phyloP scores from a whole-genome alignment of 2,888 invertebrate genomes.

The Podabrus alpinus region DNA sequence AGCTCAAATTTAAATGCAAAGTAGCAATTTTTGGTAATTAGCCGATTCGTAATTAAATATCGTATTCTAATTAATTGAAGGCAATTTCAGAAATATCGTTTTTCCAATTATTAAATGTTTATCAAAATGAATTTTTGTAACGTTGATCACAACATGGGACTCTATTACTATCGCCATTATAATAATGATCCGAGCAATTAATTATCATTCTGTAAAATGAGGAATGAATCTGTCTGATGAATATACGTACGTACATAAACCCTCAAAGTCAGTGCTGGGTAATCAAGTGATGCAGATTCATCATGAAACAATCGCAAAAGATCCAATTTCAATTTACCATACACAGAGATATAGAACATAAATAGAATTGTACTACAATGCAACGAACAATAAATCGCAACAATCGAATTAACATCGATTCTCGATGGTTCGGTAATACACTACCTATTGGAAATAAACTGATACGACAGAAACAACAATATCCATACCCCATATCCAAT shows the following conservation, averaged over 20 bases:
- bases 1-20: neutral
- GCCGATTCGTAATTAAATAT: neutral
- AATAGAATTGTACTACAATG: neutral
- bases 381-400: neutral
- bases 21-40: neutral
- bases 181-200: neutral
- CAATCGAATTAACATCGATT: neutral
- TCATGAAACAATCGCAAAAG: slow-evolving; percentile 12
- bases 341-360: neutral
- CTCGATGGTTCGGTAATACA: neutral
- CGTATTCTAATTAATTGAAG: neutral
- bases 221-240: neutral
- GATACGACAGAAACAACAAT: neutral
- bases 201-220: neutral
- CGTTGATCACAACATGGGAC: neutral
- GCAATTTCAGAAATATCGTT: neutral
- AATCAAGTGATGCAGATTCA: slow-evolving; percentile 7
- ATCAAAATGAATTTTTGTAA: neutral
- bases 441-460: neutral
- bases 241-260: neutral
- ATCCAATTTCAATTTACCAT: slow-evolving; percentile 9
- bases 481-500: neutral
- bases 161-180: neutral
- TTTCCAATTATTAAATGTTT: neutral
- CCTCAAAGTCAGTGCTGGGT: neutral